Conservation (phyloP, 2,888 invertebrate genomes). For the Brachyptera putata region DNA sequence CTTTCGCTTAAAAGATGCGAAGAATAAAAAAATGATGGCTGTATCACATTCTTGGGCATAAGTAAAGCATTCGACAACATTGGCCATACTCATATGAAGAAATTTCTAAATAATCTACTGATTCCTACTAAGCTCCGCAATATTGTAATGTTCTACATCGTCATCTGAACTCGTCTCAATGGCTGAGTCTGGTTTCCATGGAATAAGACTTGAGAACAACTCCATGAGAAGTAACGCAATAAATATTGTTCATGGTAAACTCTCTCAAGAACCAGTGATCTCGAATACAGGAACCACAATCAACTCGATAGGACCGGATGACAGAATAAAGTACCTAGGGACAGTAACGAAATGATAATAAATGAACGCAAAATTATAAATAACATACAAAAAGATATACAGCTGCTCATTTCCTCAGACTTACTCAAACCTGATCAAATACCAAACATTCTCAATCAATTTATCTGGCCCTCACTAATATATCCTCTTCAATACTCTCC, state of each 20-base stretch:
- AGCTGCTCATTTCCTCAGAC: not conserved
- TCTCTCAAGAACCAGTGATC: not conserved
- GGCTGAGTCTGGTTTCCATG: not conserved
- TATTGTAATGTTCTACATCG: not conserved
- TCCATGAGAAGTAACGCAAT: not conserved
- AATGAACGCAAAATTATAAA: slow-evolving; percentile 7
- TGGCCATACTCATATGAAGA: not conserved
- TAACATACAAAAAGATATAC: not conserved
- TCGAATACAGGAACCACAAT: not conserved
- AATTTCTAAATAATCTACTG: not conserved
- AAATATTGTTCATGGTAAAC: not conserved
- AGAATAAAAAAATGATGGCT: not conserved
- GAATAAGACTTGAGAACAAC: not conserved
- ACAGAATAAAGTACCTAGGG: not conserved
- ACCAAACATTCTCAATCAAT: slow-evolving; percentile 3
- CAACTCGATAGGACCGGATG: not conserved
- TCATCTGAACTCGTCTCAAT: not conserved
- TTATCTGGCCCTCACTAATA: slow-evolving; percentile 1
- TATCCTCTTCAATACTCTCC: slow-evolving; percentile 4
- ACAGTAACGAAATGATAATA: not conserved
- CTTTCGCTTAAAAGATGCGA: too few relatives aligned
- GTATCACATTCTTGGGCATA: not conserved
- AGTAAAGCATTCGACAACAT: not conserved
- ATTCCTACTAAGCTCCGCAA: not conserved
- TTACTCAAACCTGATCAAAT: slow-evolving; percentile 6